Base-by-base conservation (phyloP, 1,140 invertebrate species). In the Uloborus diversus region DNA sequence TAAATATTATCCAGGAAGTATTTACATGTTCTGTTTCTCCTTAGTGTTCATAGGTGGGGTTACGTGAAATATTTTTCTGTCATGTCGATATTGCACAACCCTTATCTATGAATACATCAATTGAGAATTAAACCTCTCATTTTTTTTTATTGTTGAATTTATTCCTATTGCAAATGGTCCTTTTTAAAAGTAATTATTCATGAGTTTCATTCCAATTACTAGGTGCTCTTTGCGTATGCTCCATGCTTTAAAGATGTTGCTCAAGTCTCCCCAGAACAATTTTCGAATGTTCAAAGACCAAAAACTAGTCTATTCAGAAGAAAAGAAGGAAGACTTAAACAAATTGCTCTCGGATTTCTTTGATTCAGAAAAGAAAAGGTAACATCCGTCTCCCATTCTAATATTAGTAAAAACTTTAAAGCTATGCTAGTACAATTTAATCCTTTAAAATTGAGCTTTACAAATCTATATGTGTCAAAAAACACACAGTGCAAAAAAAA, bases 271-370 rank as follows among this genome's bases (percentile, higher is more conserved):
- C 28, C 61, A 56, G 42, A 78, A 78, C 30, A 78, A 78, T 42
- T n/a, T 78, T 11, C 33, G 73, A 20, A 78, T 78, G 4, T 78
- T 78, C 42, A 78, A 78, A 66, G 51, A 78, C n/a, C 32, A 65
- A 30, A 47, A 65, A 65, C 33, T 78, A 28, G 23, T 65, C 3
- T 78, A 66, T 57, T 78, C 73, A 25, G 62, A 78, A 13, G 73
- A 78, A 25, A 78, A 57, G 27, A 35, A 25, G 27, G 14, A 5
- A 35, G 62, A 78, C 23, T 57, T 66, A 37, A 59, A 65, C n/a
- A 62, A 78, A 28, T 23, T 23, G 5, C 33, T 78, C 0, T 57
- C 13, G 27, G 73, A 66, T 57, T 78, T 78, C 30, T 65, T 78
- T 56, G 28, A 27, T 64, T 28, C 17, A 42, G 17, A 42, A 13